Conservation (phyloP, 2,888 invertebrate species). For the Cecidostiba fungosa region DNA sequence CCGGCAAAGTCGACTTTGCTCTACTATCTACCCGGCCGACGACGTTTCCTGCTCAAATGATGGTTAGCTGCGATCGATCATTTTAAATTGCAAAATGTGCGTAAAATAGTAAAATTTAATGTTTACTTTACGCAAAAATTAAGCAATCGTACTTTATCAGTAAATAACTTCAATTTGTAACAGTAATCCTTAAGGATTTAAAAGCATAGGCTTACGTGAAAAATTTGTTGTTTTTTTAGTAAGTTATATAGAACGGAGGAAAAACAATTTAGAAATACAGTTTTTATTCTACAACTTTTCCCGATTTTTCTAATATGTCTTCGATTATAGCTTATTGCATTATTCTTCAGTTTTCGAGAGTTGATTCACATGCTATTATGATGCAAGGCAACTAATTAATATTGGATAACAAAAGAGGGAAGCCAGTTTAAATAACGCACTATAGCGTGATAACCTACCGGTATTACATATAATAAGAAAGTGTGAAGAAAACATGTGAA, state of each 20-base stretch:
- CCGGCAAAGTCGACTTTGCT: not conserved
- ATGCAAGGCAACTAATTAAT: not conserved
- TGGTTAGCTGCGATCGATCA: not conserved
- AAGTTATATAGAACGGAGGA: too few relatives aligned
- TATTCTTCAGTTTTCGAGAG: not conserved
- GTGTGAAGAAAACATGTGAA: slow-evolving; percentile 33
- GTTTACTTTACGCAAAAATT: not conserved
- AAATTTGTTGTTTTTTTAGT: too few relatives aligned
- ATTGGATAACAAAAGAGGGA: slow-evolving; percentile 18
- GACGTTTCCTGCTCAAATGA: not conserved
- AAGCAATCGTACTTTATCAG: too few relatives aligned
- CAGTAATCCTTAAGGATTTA: not conserved
- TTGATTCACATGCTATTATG: not conserved
- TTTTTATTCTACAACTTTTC: not conserved
- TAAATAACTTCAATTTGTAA: not conserved
- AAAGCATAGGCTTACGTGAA: too few relatives aligned
- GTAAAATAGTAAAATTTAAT: not conserved
- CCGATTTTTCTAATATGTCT: not conserved
- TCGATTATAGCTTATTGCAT: not conserved
- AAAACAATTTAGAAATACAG: not conserved
- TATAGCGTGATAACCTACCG: slow-evolving; percentile 26
- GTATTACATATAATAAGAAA: slow-evolving; percentile 48
- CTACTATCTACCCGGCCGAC: slow-evolving; percentile 24
- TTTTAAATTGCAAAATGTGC: not conserved
- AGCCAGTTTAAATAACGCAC: not conserved